These are phyloP conservation scores for Anabas testudineus DNA, from an alignment of 2,797 vertebrate genomes.

Conservation along the genomic window DNA sequence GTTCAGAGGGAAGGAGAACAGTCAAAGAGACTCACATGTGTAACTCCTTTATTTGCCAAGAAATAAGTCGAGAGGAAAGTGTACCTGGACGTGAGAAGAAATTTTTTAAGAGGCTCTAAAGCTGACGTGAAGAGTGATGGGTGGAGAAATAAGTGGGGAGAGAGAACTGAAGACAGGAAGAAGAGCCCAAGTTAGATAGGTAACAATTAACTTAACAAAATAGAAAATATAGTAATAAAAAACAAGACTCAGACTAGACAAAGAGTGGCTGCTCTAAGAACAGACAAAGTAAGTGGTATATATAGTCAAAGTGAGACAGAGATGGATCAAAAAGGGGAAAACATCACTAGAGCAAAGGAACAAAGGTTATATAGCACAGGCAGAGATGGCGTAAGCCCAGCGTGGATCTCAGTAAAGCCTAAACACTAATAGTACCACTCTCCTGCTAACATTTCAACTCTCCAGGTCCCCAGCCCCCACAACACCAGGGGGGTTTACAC, in stretches of 20 bases:
- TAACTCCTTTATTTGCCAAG: slow-evolving; percentile 49
- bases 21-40: slow-evolving; percentile 44
- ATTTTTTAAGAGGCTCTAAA: slow-evolving; percentile 37
- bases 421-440: slow-evolving; percentile 57
- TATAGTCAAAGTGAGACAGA: slow-evolving; percentile 21
- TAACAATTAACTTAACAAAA: slow-evolving; percentile 1
- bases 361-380: slow-evolving; percentile 41
- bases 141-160: not conserved
- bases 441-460: slow-evolving; percentile 40
- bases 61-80: slow-evolving; percentile 20
- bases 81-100: slow-evolving; percentile 33
- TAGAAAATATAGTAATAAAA: slow-evolving; percentile 4
- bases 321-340: slow-evolving; percentile 41
- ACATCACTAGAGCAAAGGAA: slow-evolving; percentile 47
- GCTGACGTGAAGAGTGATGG: slow-evolving; percentile 23
- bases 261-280: slow-evolving; percentile 26
- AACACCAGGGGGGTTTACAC: slow-evolving; percentile 45
- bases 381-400: slow-evolving; percentile 42
- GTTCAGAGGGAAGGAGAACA: slow-evolving; percentile 37
- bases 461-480: slow-evolving; percentile 44
- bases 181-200: slow-evolving; percentile 13
- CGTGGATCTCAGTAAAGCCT: slow-evolving; percentile 60
- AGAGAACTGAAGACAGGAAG: slow-evolving; percentile 22
- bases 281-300: slow-evolving; percentile 24
- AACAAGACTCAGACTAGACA: slow-evolving; percentile 21